These are phyloP conservation scores for Oncorhynchus masou DNA, from an alignment of 2,113 vertebrate species.

Conservation along the genomic window DNA sequence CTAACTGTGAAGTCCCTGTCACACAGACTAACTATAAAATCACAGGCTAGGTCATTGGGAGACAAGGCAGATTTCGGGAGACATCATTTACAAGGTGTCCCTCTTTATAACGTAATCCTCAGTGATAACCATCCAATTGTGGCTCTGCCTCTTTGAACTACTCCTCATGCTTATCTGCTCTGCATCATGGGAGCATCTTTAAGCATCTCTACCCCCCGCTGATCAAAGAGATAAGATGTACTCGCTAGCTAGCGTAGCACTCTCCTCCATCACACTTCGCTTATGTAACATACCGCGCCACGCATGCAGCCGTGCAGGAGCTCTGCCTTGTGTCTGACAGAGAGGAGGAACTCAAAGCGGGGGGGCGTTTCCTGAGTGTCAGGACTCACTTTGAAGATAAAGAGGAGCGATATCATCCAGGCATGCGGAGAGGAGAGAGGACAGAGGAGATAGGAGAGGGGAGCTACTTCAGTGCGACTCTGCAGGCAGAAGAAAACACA, in stretches of 20 bases:
- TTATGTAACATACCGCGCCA: constrained; percentile 32
- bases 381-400: constrained; percentile 65
- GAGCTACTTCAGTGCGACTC: constrained; percentile 31
- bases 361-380: constrained; percentile 40
- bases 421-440: background rate
- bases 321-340: constrained; percentile 8
- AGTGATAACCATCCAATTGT: constrained; percentile 31
- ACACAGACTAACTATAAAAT: too few species aligned
- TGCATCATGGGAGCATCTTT: constrained; percentile 28
- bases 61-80: constrained; percentile 10
- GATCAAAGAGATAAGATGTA: constrained; percentile 46
- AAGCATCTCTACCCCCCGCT: constrained; percentile 26
- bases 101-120: constrained; percentile 45
- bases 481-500: constrained; percentile 5
- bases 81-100: constrained; percentile 41
- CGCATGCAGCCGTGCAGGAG: background rate
- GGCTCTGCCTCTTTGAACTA: constrained; percentile 36
- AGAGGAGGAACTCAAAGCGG: background rate
- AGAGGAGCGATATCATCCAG: constrained; percentile 38
- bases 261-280: constrained; percentile 29
- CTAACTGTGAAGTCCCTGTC: too few species aligned
- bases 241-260: constrained; percentile 12
- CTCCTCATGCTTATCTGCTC: constrained; percentile 42
- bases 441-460: constrained; percentile 2
- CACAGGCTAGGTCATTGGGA: background rate